Conservation (phyloP, 2,888 invertebrate genomes). For the Pseudanteris insignis region DNA sequence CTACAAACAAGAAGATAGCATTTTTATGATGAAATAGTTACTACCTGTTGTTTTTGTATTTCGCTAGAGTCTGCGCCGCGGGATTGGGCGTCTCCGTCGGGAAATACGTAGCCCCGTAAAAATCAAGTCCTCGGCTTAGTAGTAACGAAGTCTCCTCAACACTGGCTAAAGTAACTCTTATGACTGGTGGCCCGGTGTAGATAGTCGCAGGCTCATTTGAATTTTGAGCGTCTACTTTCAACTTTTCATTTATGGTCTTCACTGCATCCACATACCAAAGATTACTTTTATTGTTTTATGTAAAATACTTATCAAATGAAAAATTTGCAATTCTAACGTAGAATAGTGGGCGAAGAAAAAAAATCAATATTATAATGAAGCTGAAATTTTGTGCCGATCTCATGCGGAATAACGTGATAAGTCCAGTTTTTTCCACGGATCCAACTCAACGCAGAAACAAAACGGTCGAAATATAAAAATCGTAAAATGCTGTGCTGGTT, state of each 20-base stretch:
- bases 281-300: slow-evolving; percentile 39
- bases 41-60: slow-evolving; percentile 65
- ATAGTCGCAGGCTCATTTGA: slow-evolving; percentile 63
- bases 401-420: too few relatives aligned
- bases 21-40: slow-evolving; percentile 19
- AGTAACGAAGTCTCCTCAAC: slow-evolving; percentile 70
- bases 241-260: slow-evolving; percentile 61
- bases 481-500: too few relatives aligned
- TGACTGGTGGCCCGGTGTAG: slow-evolving; percentile 63
- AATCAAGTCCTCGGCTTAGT: slow-evolving; percentile 84
- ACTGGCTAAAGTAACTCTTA: slow-evolving; percentile 67
- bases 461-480: too few relatives aligned
- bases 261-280: slow-evolving; percentile 49
- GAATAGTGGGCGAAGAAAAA: slow-evolving; percentile 14
- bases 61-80: slow-evolving; percentile 66
- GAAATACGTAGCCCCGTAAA: slow-evolving; percentile 88
- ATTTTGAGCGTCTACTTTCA: slow-evolving; percentile 60
- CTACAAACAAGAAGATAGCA: too few relatives aligned
- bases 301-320: slow-evolving; percentile 34
- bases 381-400: too few relatives aligned
- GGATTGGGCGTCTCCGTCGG: slow-evolving; percentile 81
- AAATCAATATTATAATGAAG: slow-evolving; percentile 27
- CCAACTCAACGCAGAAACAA: too few relatives aligned
- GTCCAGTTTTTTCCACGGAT: too few relatives aligned
- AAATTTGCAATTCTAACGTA: slow-evolving; percentile 36